A percentile compares a stretch with the other conserved stretches of the same genome.
These are phyloP conservation scores for Creontiades dilutus DNA, from an alignment of 2,888 invertebrate species.

Conservation along the genomic window DNA sequence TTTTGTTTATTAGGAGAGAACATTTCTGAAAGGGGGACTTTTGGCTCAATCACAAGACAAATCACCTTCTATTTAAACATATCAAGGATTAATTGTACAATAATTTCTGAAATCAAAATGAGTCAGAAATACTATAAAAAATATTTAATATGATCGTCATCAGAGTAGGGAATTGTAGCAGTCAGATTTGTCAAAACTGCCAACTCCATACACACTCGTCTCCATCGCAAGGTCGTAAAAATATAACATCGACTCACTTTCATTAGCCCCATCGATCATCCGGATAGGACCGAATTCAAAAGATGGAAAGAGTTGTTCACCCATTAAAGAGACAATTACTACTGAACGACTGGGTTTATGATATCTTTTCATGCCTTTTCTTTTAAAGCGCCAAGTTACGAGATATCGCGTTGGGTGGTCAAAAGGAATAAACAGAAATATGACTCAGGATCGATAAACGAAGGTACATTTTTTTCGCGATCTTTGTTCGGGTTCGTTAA, in stretches of 20 bases:
- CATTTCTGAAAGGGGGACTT: no score
- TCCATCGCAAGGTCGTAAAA: not conserved
- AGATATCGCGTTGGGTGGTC: conserved; percentile 6
- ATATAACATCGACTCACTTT: not conserved
- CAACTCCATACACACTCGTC: no score
- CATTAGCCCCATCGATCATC: conserved; percentile 29
- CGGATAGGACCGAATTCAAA: conserved; percentile 18
- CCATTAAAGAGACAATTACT: conserved; percentile 24
- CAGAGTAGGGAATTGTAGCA: no score
- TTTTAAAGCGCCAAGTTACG: not conserved
- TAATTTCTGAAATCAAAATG: no score
- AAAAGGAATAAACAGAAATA: conserved; percentile 1
- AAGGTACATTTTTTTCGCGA: not conserved
- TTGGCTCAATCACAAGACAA: no score
- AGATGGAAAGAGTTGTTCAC: conserved; percentile 29
- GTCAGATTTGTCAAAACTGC: no score
- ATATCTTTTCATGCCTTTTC: not conserved
- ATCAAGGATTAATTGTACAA: no score
- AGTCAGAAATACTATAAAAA: no score
- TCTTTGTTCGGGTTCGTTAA: conserved; percentile 13
- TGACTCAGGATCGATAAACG: not conserved
- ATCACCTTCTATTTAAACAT: no score
- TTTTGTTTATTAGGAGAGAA: no score
- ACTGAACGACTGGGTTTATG: not conserved
- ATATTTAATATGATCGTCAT: no score